Conservation (phyloP, 2,113 vertebrate species). For the Brienomyrus brachyistius region DNA sequence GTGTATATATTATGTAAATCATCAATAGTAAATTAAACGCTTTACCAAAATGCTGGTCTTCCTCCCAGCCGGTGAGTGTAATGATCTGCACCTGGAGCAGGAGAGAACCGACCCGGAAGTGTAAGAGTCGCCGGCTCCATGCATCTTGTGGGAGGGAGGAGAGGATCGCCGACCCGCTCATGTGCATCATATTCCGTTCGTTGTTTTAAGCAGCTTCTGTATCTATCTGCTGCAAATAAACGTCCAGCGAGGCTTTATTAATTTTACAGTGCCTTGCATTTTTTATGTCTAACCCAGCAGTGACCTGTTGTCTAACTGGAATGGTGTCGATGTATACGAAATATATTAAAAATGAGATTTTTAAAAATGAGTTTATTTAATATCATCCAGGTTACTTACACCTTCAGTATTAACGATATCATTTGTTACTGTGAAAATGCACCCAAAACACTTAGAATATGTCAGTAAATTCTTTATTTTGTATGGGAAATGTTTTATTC, state of each 20-base stretch:
- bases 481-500: not conserved
- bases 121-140: not conserved
- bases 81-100: not conserved
- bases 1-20: not conserved
- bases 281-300: not conserved
- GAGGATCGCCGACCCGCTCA: not conserved
- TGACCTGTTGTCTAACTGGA: not conserved
- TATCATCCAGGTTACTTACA: not conserved
- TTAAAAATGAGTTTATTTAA: too few species aligned
- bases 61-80: not conserved
- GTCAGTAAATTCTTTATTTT: not conserved
- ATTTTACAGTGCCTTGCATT: not conserved
- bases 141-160: not conserved
- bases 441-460: not conserved
- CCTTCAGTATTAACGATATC: not conserved
- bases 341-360: not conserved
- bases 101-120: slow-evolving; percentile 7
- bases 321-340: not conserved
- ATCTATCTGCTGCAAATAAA: not conserved
- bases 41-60: slow-evolving; percentile 10
- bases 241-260: not conserved
- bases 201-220: not conserved
- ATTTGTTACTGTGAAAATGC: not conserved
- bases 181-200: not conserved
- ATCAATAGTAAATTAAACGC: not conserved